phyloP scores from a whole-genome alignment of 2,797 vertebrate genomes.

The Zenarchopterus dispar region DNA sequence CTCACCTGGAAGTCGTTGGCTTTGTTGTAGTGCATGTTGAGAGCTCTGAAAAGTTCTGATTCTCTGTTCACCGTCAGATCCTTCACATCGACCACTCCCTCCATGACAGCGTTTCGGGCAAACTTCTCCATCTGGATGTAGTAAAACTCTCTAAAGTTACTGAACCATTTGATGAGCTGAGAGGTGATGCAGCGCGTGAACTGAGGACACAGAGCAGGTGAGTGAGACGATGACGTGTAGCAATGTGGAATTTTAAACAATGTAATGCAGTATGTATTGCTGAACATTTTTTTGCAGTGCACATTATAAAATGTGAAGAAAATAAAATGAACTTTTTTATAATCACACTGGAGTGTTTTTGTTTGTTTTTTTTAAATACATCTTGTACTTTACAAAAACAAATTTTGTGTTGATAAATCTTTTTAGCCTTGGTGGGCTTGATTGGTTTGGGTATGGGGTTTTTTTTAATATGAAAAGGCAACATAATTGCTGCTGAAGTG shows the following conservation, averaged over 20 bases:
- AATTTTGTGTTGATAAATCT: background rate
- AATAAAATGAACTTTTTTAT: constrained; percentile 11
- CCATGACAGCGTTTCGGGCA: constrained; percentile 86
- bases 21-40: constrained; percentile 94
- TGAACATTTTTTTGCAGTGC: too few relatives aligned
- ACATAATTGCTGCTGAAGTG: too few relatives aligned
- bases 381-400: background rate
- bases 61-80: constrained; percentile 86
- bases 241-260: background rate
- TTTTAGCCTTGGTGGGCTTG: background rate
- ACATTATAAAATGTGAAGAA: background rate
- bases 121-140: constrained; percentile 98
- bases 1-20: constrained; percentile 92
- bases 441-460: background rate
- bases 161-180: constrained; percentile 99
- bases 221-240: constrained; percentile 35
- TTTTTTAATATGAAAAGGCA: too few relatives aligned
- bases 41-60: constrained; percentile 90
- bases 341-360: background rate
- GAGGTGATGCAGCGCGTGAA: constrained; percentile 94
- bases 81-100: constrained; percentile 75
- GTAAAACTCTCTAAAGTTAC: constrained; percentile 97
- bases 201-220: constrained; percentile 74
- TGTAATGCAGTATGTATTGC: too few relatives aligned
- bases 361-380: background rate